A percentile compares a stretch with the other conserved stretches of the same genome.
Evolutionary conservation across 2,797 vertebrate genomes (phyloP).

Genomic region (Saxicola maurus): DNA sequence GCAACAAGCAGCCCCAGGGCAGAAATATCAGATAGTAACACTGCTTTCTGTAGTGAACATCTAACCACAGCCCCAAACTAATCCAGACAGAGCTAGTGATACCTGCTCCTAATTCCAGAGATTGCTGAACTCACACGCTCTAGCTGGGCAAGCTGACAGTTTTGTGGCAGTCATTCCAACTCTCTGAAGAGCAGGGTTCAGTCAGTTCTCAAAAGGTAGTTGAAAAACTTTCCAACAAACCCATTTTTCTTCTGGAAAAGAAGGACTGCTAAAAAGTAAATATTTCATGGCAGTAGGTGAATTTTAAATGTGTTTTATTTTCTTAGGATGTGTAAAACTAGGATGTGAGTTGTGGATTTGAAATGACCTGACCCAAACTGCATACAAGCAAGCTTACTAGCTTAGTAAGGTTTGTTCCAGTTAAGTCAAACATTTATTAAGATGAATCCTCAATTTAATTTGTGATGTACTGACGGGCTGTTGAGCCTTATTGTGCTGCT

Average conservation of each 20-base stretch:
- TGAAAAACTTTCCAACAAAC: not conserved
- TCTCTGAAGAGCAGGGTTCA: not conserved
- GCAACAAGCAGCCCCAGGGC: conserved; percentile 20
- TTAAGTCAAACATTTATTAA: not conserved
- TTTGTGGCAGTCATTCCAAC: not conserved
- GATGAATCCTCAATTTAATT: not conserved
- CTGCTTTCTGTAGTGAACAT: not conserved
- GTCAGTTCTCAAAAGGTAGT: not conserved
- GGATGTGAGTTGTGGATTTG: not conserved
- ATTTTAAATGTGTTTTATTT: not conserved
- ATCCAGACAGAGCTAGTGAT: not conserved
- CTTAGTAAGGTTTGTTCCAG: not conserved
- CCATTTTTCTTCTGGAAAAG: not conserved
- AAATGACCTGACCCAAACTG: not conserved
- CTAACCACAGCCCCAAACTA: not conserved
- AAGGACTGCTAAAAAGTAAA: not conserved
- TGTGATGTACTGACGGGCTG: not conserved
- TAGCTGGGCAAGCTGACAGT: not conserved
- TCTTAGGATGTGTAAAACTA: not conserved
- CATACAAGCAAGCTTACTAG: not conserved
- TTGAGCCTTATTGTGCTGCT: not conserved
- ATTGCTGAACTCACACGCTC: not conserved
- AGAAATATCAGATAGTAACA: not conserved
- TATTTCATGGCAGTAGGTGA: not conserved
- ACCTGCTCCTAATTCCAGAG: not conserved